Evolutionary conservation across 2,113 vertebrate genomes (phyloP), one percentile per base, ranked within the genome.

Genomic region (Lates calcarifer): DNA sequence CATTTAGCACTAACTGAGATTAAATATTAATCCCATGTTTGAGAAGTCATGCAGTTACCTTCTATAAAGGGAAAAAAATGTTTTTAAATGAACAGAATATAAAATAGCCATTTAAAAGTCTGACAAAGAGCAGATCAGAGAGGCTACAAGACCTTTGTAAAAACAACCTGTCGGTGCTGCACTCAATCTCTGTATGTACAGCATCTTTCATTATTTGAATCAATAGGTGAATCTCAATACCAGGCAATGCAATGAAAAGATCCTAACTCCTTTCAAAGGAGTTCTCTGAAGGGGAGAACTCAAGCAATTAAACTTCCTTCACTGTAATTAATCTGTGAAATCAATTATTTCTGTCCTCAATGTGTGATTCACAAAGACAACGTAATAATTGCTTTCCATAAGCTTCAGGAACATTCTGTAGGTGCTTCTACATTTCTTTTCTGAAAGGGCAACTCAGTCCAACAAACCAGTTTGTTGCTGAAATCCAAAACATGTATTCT

Each of bases 311-410:
- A 64, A 47, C 66, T 80, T 77, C 28, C 51, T 63, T 82, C 79
- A 47, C 74, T 37, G 55, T 79, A 83, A 82, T 89, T 85, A 85
- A 85, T 82, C 41, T 77, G 35, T 84, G 53, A 82, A 85, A 89
- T 80, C 79, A 71, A 85, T 85, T 86, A 83, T 82, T 81, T 78
- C 79, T 74, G 56, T 81, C 80, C 71, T 77, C 33, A 41, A 24
- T 49, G 41, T 74, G 49, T 75, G 58, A 84, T 75, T 81, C 67
- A 74, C 71, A 49, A 47, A 1, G n/a, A 73, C 84, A 72, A 26
- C 14, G 4, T 64, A 53, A 69, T 85, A 78, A 86, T 80, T 83
- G 35, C 74, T 63, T 88, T 79, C 62, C 53, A 76, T 74, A 79
- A 86, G 33, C 20, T 22, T 20, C 15, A 71, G 33, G 17, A 57